Evolutionary conservation across 1,140 invertebrate genomes (phyloP).

Genomic region (Calliopsis andreniformis): DNA sequence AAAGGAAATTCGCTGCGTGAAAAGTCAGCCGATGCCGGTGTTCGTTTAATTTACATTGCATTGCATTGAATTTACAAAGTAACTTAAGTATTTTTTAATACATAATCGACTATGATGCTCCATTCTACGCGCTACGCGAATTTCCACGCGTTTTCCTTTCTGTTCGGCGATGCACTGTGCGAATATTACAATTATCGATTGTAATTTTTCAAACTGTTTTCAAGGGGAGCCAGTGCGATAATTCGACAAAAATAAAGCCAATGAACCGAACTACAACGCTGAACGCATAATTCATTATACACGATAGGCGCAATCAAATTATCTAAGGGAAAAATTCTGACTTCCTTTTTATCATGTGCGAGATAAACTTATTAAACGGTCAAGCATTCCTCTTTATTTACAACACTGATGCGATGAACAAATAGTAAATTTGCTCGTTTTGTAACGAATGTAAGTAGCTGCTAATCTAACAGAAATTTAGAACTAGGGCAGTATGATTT

Average conservation of each 20-base stretch:
- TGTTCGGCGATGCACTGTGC: background rate
- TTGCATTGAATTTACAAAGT: slow-evolving; percentile 1
- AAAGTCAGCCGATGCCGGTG: background rate
- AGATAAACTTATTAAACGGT: slow-evolving; percentile 14
- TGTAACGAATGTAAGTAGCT: slow-evolving; percentile 38
- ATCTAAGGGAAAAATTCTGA: background rate
- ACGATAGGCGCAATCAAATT: background rate
- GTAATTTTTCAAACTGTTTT: slow-evolving; percentile 50
- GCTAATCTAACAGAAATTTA: slow-evolving; percentile 46
- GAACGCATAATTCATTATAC: slow-evolving; percentile 2
- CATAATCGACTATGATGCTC: slow-evolving; percentile 24
- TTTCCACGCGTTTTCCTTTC: background rate
- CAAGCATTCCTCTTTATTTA: slow-evolving; percentile 39
- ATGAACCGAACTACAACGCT: background rate
- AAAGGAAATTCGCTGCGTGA: slow-evolving; percentile 18
- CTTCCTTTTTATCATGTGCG: slow-evolving; percentile 15
- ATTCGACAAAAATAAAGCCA: slow-evolving; percentile 43
- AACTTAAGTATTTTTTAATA: slow-evolving; percentile 31
- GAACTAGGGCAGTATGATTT: slow-evolving; percentile 23
- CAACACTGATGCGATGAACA: slow-evolving; percentile 32
- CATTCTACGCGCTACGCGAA: slow-evolving; percentile 27
- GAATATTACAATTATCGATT: slow-evolving; percentile 51
- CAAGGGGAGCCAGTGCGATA: slow-evolving; percentile 23
- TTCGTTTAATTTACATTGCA: slow-evolving; percentile 39
- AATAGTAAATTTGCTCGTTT: slow-evolving; percentile 45